phyloP scores from a whole-genome alignment of 2,888 invertebrate species.

The Pristionchus japonicus region DNA sequence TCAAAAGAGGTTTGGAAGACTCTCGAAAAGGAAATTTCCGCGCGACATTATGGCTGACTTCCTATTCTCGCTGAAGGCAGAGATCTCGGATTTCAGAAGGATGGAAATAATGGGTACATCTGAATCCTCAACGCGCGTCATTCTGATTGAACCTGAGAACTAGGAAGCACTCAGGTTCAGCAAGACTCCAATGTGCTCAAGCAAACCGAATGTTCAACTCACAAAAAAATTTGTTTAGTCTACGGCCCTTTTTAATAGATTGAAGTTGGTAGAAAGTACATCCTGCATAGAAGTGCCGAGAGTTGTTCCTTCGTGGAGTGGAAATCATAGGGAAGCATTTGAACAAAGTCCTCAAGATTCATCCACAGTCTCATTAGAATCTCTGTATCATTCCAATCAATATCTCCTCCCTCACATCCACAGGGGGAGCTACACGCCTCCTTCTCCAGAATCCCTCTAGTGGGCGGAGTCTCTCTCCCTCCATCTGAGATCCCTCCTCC shows the following conservation, averaged over 20 bases:
- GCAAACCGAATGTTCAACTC: background rate
- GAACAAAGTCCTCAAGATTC: no score
- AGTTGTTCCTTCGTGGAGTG: no score
- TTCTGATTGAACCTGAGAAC: background rate
- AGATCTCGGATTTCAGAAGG: background rate
- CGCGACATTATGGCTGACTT: background rate
- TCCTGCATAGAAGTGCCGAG: no score
- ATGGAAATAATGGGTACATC: background rate
- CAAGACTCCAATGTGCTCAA: background rate
- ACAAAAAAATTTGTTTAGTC: no score
- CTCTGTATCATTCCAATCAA: no score
- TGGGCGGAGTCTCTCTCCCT: background rate
- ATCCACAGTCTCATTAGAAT: no score
- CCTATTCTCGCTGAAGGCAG: background rate
- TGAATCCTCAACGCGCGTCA: background rate
- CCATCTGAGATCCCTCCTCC: slow-evolving; percentile 22
- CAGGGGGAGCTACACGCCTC: no score
- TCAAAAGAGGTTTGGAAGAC: no score
- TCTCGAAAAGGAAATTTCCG: background rate
- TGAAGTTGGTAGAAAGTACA: no score
- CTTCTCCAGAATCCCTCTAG: background rate
- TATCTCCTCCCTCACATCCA: no score
- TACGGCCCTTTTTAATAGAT: no score
- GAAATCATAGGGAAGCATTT: no score
- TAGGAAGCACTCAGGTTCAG: background rate